These are phyloP conservation scores for Campaea margaritaria DNA, from an alignment of 2,888 invertebrate species.

Conservation along the genomic window DNA sequence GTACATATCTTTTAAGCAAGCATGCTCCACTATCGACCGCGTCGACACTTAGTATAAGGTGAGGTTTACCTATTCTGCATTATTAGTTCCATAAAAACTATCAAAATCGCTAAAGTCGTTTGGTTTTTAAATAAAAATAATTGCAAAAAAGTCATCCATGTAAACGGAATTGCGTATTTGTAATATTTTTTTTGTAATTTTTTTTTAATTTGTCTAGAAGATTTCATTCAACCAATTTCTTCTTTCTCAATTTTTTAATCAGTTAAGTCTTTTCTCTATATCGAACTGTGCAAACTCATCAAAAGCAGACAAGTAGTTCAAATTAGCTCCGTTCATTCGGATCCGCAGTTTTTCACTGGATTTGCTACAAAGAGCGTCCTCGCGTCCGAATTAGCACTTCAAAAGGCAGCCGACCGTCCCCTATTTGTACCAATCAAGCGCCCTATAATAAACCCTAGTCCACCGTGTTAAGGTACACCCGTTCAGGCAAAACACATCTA, in stretches of 20 bases:
- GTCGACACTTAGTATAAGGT: too few relatives aligned
- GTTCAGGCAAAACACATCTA: conserved; percentile 14
- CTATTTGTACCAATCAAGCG: conserved; percentile 3
- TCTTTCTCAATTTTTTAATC: background rate
- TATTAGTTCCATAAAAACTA: too few relatives aligned
- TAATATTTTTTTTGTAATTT: too few relatives aligned
- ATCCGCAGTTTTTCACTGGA: conserved; percentile 17
- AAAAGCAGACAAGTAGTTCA: conserved; percentile 3
- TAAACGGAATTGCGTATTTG: too few relatives aligned
- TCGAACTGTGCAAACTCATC: background rate
- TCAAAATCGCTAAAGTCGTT: too few relatives aligned
- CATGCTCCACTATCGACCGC: too few relatives aligned
- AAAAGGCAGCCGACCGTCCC: conserved; percentile 19
- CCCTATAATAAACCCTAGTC: conserved; percentile 7
- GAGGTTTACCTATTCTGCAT: too few relatives aligned
- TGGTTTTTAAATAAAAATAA: too few relatives aligned
- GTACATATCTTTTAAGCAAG: too few relatives aligned
- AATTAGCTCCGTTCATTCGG: conserved; percentile 4
- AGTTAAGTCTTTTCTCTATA: background rate
- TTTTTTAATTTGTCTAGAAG: too few relatives aligned
- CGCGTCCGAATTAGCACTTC: conserved; percentile 23
- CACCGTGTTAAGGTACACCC: conserved; percentile 5
- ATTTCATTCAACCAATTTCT: background rate
- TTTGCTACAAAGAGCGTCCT: conserved; percentile 15
- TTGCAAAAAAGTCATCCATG: too few relatives aligned